Evolutionary conservation across 2,888 invertebrate genomes (phyloP), one percentile per base, ranked within the genome.

Genomic region (Watsonalla binaria): DNA sequence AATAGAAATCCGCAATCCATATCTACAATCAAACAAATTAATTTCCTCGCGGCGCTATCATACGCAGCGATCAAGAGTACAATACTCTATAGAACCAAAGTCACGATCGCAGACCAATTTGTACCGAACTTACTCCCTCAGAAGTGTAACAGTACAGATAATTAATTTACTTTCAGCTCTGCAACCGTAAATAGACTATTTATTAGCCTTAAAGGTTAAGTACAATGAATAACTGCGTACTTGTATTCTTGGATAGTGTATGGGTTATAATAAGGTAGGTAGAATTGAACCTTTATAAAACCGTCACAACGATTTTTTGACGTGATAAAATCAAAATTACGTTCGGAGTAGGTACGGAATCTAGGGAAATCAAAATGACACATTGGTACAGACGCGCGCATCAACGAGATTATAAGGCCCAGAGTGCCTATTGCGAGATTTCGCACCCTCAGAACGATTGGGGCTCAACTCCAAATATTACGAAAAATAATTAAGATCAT

Each of bases 171-270:
- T 56, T 42, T 54, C 56, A 53, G 62, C 66, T 54, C 48, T 60
- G 54, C 56, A 58, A 61, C 67, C 68, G 68, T 72, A 65, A 69
- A 67, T 68, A 65, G 60, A 51, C 59, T 71, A 72, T 71, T 71
- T 72, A 72, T 72, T 65, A 59, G 47, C 75, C 71, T 72, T 78
- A 78, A 77, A 75, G 39, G 77, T 60, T 65, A 24, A 24, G 62
- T 61, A 74, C 74, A 73, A 77, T 76, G 76, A 71, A 58, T 63
- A 51, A 59, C 56, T 11, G 5, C 5, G 11, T 11, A 42, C 8
- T 42, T 5, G 42, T 11, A 5, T 37, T 37, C 6, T 37, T 37
- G 37, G 9, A 9, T 37, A 37, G 37, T 24, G 24, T 24, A 24
- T 24, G 4, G 24, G 24, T 24, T 24, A 1, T 24, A 24, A 24